A percentile compares a stretch with the other conserved stretches of the same genome.
phyloP scores from a whole-genome alignment of 2,888 invertebrate species.

The Stenoptilia bipunctidactyla region DNA sequence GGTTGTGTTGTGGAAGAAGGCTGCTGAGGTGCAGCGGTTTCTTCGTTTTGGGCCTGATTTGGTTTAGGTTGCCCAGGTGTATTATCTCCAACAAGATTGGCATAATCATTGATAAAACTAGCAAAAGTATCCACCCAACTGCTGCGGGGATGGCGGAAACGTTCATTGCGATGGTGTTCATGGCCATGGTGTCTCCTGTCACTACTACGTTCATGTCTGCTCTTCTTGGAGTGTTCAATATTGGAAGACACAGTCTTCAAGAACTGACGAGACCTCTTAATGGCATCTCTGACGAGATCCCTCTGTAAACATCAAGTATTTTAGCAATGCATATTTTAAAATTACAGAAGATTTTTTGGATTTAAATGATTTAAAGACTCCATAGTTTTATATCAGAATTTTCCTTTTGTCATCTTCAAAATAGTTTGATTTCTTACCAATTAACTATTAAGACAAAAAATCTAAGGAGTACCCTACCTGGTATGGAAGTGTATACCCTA shows the following conservation, averaged over 20 bases:
- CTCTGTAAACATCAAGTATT: neutral
- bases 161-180: constrained; percentile 18
- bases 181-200: constrained; percentile 21
- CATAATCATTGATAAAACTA: constrained; percentile 66
- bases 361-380: too few relatives aligned
- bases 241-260: constrained; percentile 32
- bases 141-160: constrained; percentile 23
- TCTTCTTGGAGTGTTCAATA: constrained; percentile 30
- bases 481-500: too few relatives aligned
- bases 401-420: too few relatives aligned
- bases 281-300: constrained; percentile 33
- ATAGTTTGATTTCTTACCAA: too few relatives aligned
- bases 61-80: constrained; percentile 18
- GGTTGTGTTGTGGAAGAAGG: constrained; percentile 14
- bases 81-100: constrained; percentile 57
- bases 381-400: too few relatives aligned
- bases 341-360: too few relatives aligned
- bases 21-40: constrained; percentile 14
- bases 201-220: constrained; percentile 27
- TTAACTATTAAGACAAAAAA: too few relatives aligned
- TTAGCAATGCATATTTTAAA: too few relatives aligned
- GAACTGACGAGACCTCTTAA: constrained; percentile 48
- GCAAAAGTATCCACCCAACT: constrained; percentile 63
- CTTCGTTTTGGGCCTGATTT: neutral
- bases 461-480: too few relatives aligned